Evolutionary conservation across 2,888 invertebrate genomes (phyloP).

Genomic region (Octonoba sinensis): DNA sequence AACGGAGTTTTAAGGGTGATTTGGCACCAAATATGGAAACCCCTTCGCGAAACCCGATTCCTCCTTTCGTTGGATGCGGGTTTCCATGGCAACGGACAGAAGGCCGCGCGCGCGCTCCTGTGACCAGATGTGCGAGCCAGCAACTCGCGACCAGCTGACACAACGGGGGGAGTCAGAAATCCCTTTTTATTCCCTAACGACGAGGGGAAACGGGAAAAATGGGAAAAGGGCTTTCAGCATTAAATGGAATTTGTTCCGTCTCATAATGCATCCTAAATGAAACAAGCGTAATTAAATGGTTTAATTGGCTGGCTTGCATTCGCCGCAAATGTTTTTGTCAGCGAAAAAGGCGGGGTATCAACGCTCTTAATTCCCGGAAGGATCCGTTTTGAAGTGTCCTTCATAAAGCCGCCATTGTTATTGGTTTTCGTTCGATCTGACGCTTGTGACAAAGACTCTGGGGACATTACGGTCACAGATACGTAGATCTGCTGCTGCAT

Average conservation of each 20-base stretch:
- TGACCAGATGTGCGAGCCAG: conserved; percentile 53
- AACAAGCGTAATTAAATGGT: conserved; percentile 25
- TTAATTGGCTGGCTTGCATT: conserved; percentile 35
- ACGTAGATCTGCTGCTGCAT: too few relatives aligned
- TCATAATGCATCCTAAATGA: conserved; percentile 20
- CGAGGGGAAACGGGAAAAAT: background rate
- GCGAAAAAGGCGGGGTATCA: too few relatives aligned
- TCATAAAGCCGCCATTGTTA: too few relatives aligned
- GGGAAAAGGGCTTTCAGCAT: conserved; percentile 5
- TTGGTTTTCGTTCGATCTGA: too few relatives aligned
- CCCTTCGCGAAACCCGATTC: conserved; percentile 6
- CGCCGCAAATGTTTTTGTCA: too few relatives aligned
- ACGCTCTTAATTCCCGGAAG: too few relatives aligned
- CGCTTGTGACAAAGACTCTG: too few relatives aligned
- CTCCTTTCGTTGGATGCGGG: conserved; percentile 49
- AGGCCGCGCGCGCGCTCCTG: conserved; percentile 16
- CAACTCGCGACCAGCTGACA: conserved; percentile 48
- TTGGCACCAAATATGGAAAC: conserved; percentile 13
- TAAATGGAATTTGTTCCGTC: conserved; percentile 18
- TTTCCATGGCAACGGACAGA: conserved; percentile 56
- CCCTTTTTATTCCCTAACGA: conserved; percentile 22
- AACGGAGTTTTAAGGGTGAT: background rate
- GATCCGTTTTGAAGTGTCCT: too few relatives aligned
- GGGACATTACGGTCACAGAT: too few relatives aligned
- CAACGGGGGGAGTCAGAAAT: conserved; percentile 14